phyloP scores from a whole-genome alignment of 2,797 vertebrate genomes.

The Cossypha caffra region DNA sequence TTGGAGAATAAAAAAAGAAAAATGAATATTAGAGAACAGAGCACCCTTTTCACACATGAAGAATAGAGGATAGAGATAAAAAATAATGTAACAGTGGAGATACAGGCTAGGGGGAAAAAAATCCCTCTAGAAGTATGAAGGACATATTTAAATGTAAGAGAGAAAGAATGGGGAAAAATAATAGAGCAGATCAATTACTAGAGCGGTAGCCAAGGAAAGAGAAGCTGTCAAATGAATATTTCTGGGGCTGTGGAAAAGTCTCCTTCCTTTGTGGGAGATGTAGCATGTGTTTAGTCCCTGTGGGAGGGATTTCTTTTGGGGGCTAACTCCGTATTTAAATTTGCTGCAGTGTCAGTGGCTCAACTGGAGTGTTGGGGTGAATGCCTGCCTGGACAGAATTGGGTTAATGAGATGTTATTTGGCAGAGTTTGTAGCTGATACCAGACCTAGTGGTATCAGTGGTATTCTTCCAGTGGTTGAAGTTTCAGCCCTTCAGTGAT shows the following conservation, averaged over 20 bases:
- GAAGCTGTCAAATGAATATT: constrained; percentile 40
- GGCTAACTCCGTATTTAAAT: background rate
- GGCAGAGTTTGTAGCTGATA: background rate
- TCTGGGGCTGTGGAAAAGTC: constrained; percentile 21
- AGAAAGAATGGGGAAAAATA: constrained; percentile 57
- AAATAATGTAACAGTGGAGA: constrained; percentile 39
- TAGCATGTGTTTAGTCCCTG: background rate
- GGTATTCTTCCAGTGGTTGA: background rate
- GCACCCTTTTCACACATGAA: constrained; percentile 64
- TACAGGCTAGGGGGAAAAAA: background rate
- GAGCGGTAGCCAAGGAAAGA: constrained; percentile 22
- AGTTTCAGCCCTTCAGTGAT: background rate
- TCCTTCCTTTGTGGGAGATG: background rate
- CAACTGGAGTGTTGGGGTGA: background rate
- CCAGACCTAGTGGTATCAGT: background rate
- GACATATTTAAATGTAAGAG: constrained; percentile 59
- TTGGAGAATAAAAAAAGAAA: constrained; percentile 53
- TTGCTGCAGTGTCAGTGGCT: background rate
- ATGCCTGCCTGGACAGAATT: background rate
- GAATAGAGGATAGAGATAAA: constrained; percentile 42
- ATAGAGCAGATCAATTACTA: constrained; percentile 68
- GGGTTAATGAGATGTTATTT: background rate
- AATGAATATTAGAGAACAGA: constrained; percentile 44
- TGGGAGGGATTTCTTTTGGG: background rate
- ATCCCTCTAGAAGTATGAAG: constrained; percentile 51